A percentile compares a stretch with the other conserved stretches of the same genome.
phyloP scores from a whole-genome alignment of 2,888 invertebrate species.

The Acronicta aceris region DNA sequence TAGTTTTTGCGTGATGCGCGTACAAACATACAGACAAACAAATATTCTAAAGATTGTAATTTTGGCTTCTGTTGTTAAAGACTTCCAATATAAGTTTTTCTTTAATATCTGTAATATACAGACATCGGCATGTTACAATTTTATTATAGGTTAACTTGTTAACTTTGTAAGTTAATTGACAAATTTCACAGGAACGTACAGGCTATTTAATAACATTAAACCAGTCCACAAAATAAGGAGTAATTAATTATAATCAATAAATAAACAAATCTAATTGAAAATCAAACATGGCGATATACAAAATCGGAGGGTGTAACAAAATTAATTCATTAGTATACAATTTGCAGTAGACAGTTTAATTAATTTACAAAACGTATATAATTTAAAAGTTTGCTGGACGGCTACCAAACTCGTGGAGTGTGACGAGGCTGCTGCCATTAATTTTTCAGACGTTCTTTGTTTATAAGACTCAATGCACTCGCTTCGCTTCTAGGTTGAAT shows the following conservation, averaged over 20 bases:
- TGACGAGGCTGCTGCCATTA: conserved; percentile 55
- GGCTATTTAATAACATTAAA: no score
- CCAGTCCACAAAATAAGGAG: not conserved
- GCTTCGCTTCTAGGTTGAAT: conserved; percentile 11
- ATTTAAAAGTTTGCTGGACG: conserved; percentile 64
- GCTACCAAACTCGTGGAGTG: conserved; percentile 58
- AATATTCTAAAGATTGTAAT: no score
- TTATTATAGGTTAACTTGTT: no score
- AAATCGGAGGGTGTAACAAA: conserved; percentile 14
- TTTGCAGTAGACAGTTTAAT: conserved; percentile 70
- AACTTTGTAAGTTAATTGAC: no score
- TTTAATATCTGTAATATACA: no score
- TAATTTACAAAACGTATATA: conserved; percentile 68
- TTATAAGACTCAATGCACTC: conserved; percentile 30
- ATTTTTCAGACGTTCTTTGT: conserved; percentile 57
- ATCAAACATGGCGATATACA: conserved; percentile 20
- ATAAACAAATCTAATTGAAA: conserved; percentile 7
- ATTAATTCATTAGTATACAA: conserved; percentile 54
- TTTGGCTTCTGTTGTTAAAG: no score
- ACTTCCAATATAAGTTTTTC: no score
- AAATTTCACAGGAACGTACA: no score
- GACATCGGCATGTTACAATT: no score
- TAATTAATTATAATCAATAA: conserved; percentile 12
- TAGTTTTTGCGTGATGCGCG: no score
- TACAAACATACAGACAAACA: no score